Evolutionary conservation across 2,797 vertebrate genomes (phyloP).

Genomic region (Salmo trutta): DNA sequence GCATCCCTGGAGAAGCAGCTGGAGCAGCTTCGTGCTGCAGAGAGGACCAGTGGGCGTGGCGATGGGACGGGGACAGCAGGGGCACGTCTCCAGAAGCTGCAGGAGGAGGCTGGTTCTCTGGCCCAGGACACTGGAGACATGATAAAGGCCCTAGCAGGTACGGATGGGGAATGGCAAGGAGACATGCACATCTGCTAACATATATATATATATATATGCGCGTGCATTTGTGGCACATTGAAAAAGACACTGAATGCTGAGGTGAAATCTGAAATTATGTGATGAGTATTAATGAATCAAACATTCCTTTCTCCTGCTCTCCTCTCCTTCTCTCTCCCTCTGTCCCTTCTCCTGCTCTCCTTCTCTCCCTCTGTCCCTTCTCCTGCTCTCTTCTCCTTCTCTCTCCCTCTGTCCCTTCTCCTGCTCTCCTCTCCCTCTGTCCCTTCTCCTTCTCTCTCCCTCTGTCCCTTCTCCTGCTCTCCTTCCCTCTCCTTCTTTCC

Average conservation of each 20-base stretch:
- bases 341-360: background rate
- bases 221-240: too few species aligned
- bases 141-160: slow-evolving; percentile 80
- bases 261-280: too few species aligned
- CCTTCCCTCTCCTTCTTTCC: too few species aligned
- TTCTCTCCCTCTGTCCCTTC: too few species aligned
- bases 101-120: slow-evolving; percentile 73
- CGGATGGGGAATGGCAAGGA: background rate
- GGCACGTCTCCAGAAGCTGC: slow-evolving; percentile 62
- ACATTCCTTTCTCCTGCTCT: too few species aligned
- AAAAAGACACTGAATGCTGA: too few species aligned
- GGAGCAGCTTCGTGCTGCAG: slow-evolving; percentile 57
- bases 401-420: too few species aligned
- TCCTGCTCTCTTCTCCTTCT: too few species aligned
- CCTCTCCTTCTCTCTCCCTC: too few species aligned
- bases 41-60: slow-evolving; percentile 27
- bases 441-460: background rate
- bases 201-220: background rate
- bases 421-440: background rate
- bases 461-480: too few species aligned
- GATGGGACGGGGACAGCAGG: slow-evolving; percentile 11
- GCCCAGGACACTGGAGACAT: slow-evolving; percentile 76
- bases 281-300: too few species aligned
- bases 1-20: slow-evolving; percentile 70
- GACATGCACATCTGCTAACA: background rate